These are phyloP conservation scores for Penaeus vannamei DNA, from an alignment of 1,140 invertebrate genomes.

Conservation along the genomic window DNA sequence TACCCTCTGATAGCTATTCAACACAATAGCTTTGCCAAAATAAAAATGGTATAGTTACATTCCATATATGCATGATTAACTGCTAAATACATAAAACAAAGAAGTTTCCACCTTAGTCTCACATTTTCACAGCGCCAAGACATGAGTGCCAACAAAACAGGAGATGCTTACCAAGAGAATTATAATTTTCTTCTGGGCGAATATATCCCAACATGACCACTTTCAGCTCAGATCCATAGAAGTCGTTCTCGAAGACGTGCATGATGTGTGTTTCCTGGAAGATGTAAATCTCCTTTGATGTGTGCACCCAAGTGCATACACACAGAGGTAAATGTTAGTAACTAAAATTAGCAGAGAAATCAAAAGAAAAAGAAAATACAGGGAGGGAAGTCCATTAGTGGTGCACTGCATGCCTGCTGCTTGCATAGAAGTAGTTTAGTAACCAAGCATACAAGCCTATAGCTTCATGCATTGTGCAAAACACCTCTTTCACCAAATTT, in stretches of 20 bases:
- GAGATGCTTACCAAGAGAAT: constrained; percentile 77
- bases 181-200: constrained; percentile 86
- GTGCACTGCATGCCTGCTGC: too few relatives aligned
- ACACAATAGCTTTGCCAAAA: too few relatives aligned
- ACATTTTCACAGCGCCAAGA: not conserved
- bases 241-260: constrained; percentile 86
- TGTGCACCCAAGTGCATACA: constrained; percentile 32
- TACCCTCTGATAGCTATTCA: too few relatives aligned
- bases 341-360: not conserved
- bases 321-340: not conserved
- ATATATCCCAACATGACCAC: constrained; percentile 87
- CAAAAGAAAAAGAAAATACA: not conserved
- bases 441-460: too few relatives aligned
- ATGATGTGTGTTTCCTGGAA: constrained; percentile 91
- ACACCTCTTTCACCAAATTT: too few relatives aligned
- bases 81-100: too few relatives aligned
- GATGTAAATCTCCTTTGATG: constrained; percentile 62
- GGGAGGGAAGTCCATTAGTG: too few relatives aligned
- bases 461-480: too few relatives aligned
- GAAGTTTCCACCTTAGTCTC: not conserved
- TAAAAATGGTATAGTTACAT: too few relatives aligned
- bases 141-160: not conserved
- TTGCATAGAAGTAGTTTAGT: too few relatives aligned
- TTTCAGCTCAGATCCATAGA: constrained; percentile 88
- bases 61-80: too few relatives aligned